Evolutionary conservation across 2,888 invertebrate genomes (phyloP), one percentile per base, ranked within the genome.

Genomic region (Metellina segmentata): DNA sequence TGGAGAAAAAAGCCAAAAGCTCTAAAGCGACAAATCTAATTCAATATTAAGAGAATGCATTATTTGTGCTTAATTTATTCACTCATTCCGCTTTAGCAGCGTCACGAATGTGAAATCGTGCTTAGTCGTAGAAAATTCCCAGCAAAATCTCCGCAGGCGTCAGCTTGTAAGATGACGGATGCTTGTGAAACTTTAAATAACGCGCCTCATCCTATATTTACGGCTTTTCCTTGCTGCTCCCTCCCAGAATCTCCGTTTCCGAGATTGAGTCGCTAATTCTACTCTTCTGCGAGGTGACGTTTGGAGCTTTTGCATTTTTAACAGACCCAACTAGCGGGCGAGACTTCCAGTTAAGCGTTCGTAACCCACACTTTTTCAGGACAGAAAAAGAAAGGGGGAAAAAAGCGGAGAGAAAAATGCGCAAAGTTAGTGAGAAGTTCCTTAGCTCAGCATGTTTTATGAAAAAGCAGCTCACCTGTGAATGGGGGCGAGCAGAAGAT

Each of bases 281-380:
- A 77, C 90, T 89, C 70, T 34, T 34, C 82, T 49, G 34, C 70
- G 70, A 78, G 81, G 90, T 87, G 91, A 87, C 91, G 91, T 87
- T 82, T 83, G 61, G 87, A 87, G 91, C 91, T 91, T 87, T 91
- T 91, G 86, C 91, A 91, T 91, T 91, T 91, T 91, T 91, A 91
- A 91, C 82, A 78, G 85, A 61, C 81, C 78, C 72, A 48, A 78
- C 75, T 53, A 34, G 34, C 61, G 78, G 52, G 52, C 70, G 69
- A 81, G 85, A 34, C 34, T 81, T 81, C 90, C 81, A 90, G 85
- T 86, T 86, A 81, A 82, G 86, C 90, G 82, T 79, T 51, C 81
- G 19, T 90, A 90, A 90, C 86, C 90, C 90, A 70, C 82, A 91
- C 77, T 91, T 91, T 91, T 91, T 91, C 79, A 78, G 71, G 81